Base-by-base conservation (phyloP, 2,888 invertebrate genomes). In the Pristionchus japonicus region DNA sequence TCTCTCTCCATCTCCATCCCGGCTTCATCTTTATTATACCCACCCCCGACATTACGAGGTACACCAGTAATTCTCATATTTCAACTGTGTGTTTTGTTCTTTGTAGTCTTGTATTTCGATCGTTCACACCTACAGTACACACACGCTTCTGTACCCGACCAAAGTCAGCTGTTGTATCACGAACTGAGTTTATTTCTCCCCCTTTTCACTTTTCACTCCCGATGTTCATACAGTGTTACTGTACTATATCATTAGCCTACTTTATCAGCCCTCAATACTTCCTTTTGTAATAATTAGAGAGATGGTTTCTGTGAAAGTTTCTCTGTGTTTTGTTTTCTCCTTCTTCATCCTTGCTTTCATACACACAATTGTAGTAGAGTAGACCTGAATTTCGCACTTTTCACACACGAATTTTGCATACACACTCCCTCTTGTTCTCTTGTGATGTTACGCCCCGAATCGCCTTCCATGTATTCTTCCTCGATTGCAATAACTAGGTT, bases 141-240 rank as follows among this genome's bases (percentile, higher is more conserved):
- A 70, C 4, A 34, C 70, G 6, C 13, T 7, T 37, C 37, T 37
- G 70, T 70, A 70, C 70, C 70, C 77, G 77, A 77, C 77, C 77
- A 77, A 77, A 77, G 77, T 77, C 43, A 77, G 47, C 77, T 77
- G 13, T 77, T 77, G 77, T 77, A 77, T 77, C 77, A 43, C 77
- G 13, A 77, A 77, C 43, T 77, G 77, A 77, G 77, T 77, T 77
- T 77, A 77, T 77, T 37, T 70, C 64, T 52, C 57, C 57, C 57
- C 9, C 64, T 67, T 34, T 70, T 77, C 77, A 77, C 77, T 77
- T 77, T 43, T 27, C 43, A 40, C 77, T 37, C 70, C 77, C 43
- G 27, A 77, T 77, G 77, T 77, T 34, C 77, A 47, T 77, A 77
- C 77, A 77, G 77, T 77, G 77, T 77, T 77, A 77, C 77, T 77